phyloP scores from a whole-genome alignment of 2,797 vertebrate genomes.

The Oryzias dopingdopingensis region DNA sequence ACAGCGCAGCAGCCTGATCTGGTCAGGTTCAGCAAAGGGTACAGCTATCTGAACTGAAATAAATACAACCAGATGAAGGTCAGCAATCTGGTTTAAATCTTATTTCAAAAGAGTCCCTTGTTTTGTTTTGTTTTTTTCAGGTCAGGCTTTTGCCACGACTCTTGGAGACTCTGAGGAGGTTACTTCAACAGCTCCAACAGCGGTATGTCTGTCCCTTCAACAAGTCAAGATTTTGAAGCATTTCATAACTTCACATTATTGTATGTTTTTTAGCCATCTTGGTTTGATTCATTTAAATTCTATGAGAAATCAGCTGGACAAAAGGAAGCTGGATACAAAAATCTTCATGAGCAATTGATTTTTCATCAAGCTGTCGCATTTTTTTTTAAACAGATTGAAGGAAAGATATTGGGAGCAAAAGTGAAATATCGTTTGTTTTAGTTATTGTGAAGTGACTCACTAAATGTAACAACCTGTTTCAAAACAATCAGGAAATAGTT shows the following conservation, averaged over 20 bases:
- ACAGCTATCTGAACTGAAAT: slow-evolving; percentile 1
- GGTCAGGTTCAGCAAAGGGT: slow-evolving; percentile 24
- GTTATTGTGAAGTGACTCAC: too few relatives aligned
- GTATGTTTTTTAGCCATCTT: not conserved
- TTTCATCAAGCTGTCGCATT: slow-evolving; percentile 40
- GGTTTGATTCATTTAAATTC: slow-evolving; percentile 1
- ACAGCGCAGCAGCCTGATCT: slow-evolving; percentile 19
- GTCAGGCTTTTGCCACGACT: slow-evolving; percentile 60
- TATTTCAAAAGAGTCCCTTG: slow-evolving; percentile 14
- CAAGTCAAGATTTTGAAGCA: not conserved
- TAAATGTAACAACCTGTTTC: slow-evolving; percentile 26
- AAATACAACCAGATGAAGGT: not conserved
- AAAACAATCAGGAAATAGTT: slow-evolving; percentile 31
- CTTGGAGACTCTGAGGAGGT: slow-evolving; percentile 47
- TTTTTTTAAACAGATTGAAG: slow-evolving; percentile 53
- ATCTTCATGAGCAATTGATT: slow-evolving; percentile 46
- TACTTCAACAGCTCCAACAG: slow-evolving; percentile 51
- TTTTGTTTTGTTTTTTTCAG: slow-evolving; percentile 54
- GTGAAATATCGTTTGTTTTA: slow-evolving; percentile 51
- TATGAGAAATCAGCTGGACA: not conserved
- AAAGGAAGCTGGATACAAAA: slow-evolving; percentile 41
- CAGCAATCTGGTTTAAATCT: slow-evolving; percentile 5
- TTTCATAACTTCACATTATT: not conserved
- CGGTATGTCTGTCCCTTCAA: slow-evolving; percentile 58
- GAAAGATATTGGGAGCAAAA: slow-evolving; percentile 58